Evolutionary conservation across 1,140 invertebrate genomes (phyloP), one percentile per base, ranked within the genome.

Genomic region (Hermetia illucens): DNA sequence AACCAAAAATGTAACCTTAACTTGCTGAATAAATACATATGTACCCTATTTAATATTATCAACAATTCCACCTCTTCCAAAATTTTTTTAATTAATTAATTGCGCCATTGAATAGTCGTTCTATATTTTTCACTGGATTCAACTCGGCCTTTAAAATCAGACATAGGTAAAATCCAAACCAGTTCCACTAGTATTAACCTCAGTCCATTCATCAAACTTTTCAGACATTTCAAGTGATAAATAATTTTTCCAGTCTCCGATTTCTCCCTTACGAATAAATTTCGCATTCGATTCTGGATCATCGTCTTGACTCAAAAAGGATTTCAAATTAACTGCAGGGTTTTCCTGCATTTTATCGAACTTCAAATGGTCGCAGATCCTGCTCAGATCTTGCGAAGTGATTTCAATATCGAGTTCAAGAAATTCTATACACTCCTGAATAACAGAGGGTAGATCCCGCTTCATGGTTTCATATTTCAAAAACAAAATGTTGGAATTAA

Each of bases 391-490:
- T 12, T 76, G 64, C 1, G 80, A 72, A 0, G 62, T 72, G 4
- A 87, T 43, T 1, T 55, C 52, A 55, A 82, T 82, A 0, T 69
- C 68, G 0, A 51, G 47, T n/a, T 53, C 46, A 5, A 93, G 54
- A 55, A 90, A 91, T 15, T 69, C 51, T 0, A 82, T 79, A 12
- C 85, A 78, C 49, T 70, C 74, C 13, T 65, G 61, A 3, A 88
- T 71, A 0, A 69, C 70, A 2, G 55, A 63, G 1, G 65, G 61
- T 39, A 82, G 63, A 60, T 88, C 72, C 50, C 70, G 56, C 50
- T 84, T 84, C 79, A 88, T 79, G 34, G 89, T 83, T 64, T 92
- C 86, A 49, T 84, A 93, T 44, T 75, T 87, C 18, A 90, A 55
- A 45, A 91, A 82, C 1, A 87, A 60, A 3, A 90, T 59, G 45